Base-by-base conservation (phyloP, 1,140 invertebrate species). In the Drosophila rhopaloa region DNA sequence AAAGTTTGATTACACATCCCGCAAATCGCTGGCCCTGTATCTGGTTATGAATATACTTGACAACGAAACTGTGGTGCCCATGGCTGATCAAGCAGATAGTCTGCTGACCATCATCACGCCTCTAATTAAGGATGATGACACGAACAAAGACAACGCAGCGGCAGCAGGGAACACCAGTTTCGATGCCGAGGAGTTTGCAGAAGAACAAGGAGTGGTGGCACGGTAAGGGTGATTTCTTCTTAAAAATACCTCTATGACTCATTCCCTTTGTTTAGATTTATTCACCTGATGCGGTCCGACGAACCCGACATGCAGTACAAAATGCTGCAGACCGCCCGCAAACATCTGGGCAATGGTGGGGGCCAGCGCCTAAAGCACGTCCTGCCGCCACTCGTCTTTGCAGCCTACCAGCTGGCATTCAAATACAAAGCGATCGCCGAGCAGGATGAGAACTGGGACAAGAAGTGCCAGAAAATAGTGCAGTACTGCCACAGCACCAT, bases 401-500 rank as follows among this genome's bases (percentile, higher is more conserved):
- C 98, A 91, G 97, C 98, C 0, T 99, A 98, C 90, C 95, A 96
- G 67, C 93, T 99, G 29, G 97, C 98, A 0, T 97, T 96, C 83
- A 95, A 95, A 46, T 99, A 97, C 88, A 96, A 96, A 90, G 94
- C 95, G 13, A 91, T 91, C 11, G 94, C 95, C 79, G 96, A 97
- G 65, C 94, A 97, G 95, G 98, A 99, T 93, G 97, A 98, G 55
- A 97, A 98, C 93, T 99, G 98, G 98, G 97, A 99, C 90, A 99
- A 98, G 91, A 99, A 99, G 92, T 98, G 98, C 82, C 96, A 98
- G 88, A 99, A 99, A 93, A 98, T 99, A 54, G 99, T 99, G 93
- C 97, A 99, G 91, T 99, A 99, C 92, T 99, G 98, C 91, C 98
- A 99, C 91, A 96, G 97, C 70, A 99, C 98, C 2, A 99, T 99